These are phyloP conservation scores for Sebastes diaconus DNA, from an alignment of 2,797 vertebrate genomes.

Conservation along the genomic window DNA sequence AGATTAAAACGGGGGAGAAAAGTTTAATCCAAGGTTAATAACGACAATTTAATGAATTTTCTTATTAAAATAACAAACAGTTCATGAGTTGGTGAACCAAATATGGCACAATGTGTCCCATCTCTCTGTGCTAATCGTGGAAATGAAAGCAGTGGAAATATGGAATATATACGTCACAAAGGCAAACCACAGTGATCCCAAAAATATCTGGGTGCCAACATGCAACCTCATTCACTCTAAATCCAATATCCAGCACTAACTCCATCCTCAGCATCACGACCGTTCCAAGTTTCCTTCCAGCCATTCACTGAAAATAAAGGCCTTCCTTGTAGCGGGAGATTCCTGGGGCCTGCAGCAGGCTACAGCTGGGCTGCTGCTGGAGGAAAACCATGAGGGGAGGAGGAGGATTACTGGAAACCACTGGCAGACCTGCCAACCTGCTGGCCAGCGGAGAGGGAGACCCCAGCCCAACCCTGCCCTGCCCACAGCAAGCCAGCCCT, in stretches of 20 bases:
- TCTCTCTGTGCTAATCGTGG: conserved; percentile 18
- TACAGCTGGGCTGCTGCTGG: conserved; percentile 69
- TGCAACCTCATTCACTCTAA: conserved; percentile 59
- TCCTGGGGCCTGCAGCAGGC: conserved; percentile 64
- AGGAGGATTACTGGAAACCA: conserved; percentile 80
- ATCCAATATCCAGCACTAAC: conserved; percentile 65
- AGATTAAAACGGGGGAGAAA: conserved; percentile 52
- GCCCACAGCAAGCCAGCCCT: conserved; percentile 35
- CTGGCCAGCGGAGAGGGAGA: conserved; percentile 61
- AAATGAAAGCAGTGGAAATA: conserved; percentile 64
- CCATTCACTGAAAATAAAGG: conserved; percentile 77
- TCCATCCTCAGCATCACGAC: conserved; percentile 51
- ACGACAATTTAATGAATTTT: conserved; percentile 30
- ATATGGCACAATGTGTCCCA: conserved; percentile 17
- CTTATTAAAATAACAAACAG: conserved; percentile 14
- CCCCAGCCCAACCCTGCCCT: conserved; percentile 57
- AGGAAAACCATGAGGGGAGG: conserved; percentile 77
- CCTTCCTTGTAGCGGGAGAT: conserved; percentile 74
- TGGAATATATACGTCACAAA: conserved; percentile 57
- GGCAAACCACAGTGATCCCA: conserved; percentile 58
- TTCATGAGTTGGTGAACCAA: conserved; percentile 5
- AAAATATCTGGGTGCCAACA: conserved; percentile 63
- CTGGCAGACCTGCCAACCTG: conserved; percentile 68
- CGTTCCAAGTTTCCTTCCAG: conserved; percentile 77
- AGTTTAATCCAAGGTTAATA: conserved; percentile 62